These are phyloP conservation scores for Xestia rhomboidea DNA, from an alignment of 2,888 invertebrate species.

Conservation along the genomic window DNA sequence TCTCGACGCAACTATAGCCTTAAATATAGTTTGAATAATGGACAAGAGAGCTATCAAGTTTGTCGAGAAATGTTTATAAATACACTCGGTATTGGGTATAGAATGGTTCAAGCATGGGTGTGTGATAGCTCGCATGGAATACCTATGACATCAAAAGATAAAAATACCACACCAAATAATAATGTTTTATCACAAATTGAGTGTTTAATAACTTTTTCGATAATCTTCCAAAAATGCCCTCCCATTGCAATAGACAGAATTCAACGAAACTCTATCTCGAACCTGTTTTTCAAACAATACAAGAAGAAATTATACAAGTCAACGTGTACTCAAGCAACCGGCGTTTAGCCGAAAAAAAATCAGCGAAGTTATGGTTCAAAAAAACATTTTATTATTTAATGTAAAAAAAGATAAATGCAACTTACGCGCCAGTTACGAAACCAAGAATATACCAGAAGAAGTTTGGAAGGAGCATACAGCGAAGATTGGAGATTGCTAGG, in stretches of 20 bases:
- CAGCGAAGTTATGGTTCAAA: constrained; percentile 27
- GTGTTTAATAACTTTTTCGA: constrained; percentile 38
- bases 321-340: constrained; percentile 30
- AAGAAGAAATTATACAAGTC: constrained; percentile 24
- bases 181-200: constrained; percentile 29
- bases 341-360: constrained; percentile 27
- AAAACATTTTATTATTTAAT: constrained; percentile 20
- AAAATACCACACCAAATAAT: constrained; percentile 30
- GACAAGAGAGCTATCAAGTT: constrained; percentile 37
- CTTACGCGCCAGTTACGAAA: no score
- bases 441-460: no score
- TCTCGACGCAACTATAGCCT: constrained; percentile 29
- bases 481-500: no score
- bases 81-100: constrained; percentile 14
- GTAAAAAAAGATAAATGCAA: no score
- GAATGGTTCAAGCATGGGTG: background rate
- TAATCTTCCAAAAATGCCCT: constrained; percentile 37
- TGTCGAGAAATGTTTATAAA: constrained; percentile 41
- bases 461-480: no score
- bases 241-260: constrained; percentile 33
- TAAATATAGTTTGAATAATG: constrained; percentile 36
- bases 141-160: constrained; percentile 30
- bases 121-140: constrained; percentile 33
- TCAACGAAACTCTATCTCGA: constrained; percentile 40
- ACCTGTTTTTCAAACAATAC: constrained; percentile 39